Percentiles rank a stretch among this genome's conserved stretches.
Conservation (phyloP, 2,888 invertebrate genomes). For the Falcaria lacertinaria region DNA sequence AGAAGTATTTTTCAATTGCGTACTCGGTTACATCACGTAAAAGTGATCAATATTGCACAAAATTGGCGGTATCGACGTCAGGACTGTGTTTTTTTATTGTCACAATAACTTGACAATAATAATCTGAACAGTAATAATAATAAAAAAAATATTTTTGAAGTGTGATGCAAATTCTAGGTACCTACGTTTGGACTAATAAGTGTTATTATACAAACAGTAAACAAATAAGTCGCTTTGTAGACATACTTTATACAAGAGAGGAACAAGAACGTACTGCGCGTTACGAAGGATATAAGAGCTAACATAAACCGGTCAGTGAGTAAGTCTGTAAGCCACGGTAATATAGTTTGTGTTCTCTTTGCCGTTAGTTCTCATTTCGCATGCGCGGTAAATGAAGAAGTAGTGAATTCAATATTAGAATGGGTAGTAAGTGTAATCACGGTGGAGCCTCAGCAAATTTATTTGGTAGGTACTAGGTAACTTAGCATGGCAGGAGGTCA, state of each 20-base stretch:
- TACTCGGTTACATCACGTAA: too few species aligned
- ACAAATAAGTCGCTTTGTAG: constrained; percentile 23
- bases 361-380: constrained; percentile 61
- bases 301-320: constrained; percentile 61
- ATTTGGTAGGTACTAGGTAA: background rate
- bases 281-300: constrained; percentile 45
- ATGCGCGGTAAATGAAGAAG: constrained; percentile 61
- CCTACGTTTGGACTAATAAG: too few species aligned
- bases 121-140: too few species aligned
- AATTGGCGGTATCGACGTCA: too few species aligned
- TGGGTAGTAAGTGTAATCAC: background rate
- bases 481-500: too few species aligned
- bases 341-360: constrained; percentile 49
- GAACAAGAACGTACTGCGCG: constrained; percentile 49
- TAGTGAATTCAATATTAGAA: constrained; percentile 33
- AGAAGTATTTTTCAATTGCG: too few species aligned
- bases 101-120: too few species aligned
- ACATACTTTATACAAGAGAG: constrained; percentile 22
- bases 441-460: background rate
- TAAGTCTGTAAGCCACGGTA: constrained; percentile 40
- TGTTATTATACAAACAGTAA: too few species aligned
- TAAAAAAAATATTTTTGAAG: too few species aligned
- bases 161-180: too few species aligned
- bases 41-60: too few species aligned
- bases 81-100: too few species aligned